Base-by-base conservation (phyloP, 2,113 vertebrate genomes). In the Catagonus wagneri region DNA sequence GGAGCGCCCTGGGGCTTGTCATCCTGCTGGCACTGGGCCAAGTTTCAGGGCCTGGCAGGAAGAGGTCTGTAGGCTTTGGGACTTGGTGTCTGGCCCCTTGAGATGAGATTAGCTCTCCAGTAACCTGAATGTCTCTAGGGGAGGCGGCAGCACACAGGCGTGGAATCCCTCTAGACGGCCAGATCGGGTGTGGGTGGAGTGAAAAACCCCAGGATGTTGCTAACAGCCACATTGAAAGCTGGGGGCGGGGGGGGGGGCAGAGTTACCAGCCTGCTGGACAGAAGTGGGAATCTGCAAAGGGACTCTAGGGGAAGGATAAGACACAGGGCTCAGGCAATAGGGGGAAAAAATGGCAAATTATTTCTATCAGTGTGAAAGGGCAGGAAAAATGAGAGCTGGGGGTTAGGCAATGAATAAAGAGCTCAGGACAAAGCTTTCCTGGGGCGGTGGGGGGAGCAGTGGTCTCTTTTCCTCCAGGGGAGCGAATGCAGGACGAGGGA, bases 21-120 rank as follows among this genome's bases (percentile, higher is more conserved):
- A 89, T 96, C 97, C 96, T 86, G 90, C 87, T 94, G 97, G 97
- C 97, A 78, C 76, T 9, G 93, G 94, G 96, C 97, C 98, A 97
- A 27, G 87, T 93, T 63, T 97, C 97, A 92, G 97, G 97, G 93
- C 93, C 98, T 98, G 97, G 96, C 80, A n/a, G 89, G 95, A 97
- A 96, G 97, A 97, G 95, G 97, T 97, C 95, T 95, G 97, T 39
- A 95, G 97, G 95, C 89, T 93, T 90, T 93, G 96, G 96, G 97
- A 93, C 93, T 95, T 95, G 97, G 93, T 96, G 97, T 97, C 97
- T 97, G 96, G 98, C 96, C 97, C 97, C 97, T 96, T 94, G 98
- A 97, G 97, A 97, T 96, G 97, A 97, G 91, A 97, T 97, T 97
- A 97, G 95, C 88, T 96, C 95, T 97, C 98, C 97, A 94, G 95